Conservation (phyloP, 30 jellyfish, hydroid and myxozoan species). For the Pelagia noctiluca region DNA sequence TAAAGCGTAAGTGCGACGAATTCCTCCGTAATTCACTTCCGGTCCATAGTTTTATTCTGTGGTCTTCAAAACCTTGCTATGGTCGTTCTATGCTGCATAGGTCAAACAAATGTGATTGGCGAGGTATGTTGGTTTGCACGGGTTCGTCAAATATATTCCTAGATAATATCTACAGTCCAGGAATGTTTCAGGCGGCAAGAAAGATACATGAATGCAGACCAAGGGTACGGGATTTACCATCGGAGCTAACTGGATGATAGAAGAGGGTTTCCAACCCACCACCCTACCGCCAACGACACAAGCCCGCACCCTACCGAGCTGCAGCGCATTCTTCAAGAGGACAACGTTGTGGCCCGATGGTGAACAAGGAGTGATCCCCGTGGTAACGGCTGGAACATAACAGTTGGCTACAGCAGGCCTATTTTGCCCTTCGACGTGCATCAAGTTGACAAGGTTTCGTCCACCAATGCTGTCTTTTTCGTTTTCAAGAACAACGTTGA, state of each 20-base stretch:
- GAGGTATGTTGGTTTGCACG: too few species aligned
- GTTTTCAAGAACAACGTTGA: slow-evolving; percentile 44
- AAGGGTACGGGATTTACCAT: neutral
- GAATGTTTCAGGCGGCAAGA: slow-evolving; percentile 15
- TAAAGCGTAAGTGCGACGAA: too few species aligned
- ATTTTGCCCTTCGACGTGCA: slow-evolving; percentile 48
- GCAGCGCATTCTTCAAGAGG: slow-evolving; percentile 25
- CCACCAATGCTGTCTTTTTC: slow-evolving; percentile 16
- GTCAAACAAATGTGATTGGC: too few species aligned
- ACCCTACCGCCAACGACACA: slow-evolving; percentile 21
- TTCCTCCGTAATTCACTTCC: too few species aligned
- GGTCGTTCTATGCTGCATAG: too few species aligned
- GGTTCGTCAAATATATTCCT: too few species aligned
- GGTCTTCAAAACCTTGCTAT: too few species aligned
- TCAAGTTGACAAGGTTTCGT: slow-evolving; percentile 52
- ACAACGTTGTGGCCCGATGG: slow-evolving; percentile 67
- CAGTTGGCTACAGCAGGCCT: slow-evolving; percentile 18
- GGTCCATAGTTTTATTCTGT: too few species aligned
- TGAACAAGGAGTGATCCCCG: slow-evolving; percentile 52
- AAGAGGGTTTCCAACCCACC: neutral
- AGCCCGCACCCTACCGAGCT: slow-evolving; percentile 30
- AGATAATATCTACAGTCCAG: too few species aligned
- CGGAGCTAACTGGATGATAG: slow-evolving; percentile 58
- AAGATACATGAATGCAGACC: slow-evolving; percentile 19
- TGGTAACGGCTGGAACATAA: slow-evolving; percentile 62